Conservation (phyloP, 2,888 invertebrate genomes). For the Strigamia crassipes region DNA sequence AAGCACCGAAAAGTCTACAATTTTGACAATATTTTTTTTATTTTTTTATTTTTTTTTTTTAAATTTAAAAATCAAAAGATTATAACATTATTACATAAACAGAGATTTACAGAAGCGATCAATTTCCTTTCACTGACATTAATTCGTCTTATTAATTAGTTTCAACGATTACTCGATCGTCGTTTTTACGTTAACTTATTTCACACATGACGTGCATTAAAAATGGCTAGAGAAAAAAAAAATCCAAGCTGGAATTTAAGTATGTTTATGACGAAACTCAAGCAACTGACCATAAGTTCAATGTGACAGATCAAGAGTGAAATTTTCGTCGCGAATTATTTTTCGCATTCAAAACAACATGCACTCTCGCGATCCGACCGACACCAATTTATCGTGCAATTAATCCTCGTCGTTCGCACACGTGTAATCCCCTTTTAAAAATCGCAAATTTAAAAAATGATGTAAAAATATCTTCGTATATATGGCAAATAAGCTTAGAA, state of each 20-base stretch:
- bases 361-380: background rate
- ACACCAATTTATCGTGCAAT: background rate
- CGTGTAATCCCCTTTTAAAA: background rate
- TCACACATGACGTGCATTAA: constrained; percentile 7
- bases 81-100: background rate
- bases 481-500: background rate
- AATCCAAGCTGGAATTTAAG: constrained; percentile 6
- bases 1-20: background rate
- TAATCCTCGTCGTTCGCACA: background rate
- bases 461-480: background rate
- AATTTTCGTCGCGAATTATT: constrained; percentile 13
- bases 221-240: background rate
- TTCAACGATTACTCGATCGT: background rate
- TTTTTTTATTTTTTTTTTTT: too few relatives aligned
- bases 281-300: constrained; percentile 31
- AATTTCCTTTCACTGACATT: background rate
- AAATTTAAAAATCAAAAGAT: too few relatives aligned
- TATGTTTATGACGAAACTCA: constrained; percentile 32
- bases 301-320: constrained; percentile 1
- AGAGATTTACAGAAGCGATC: background rate
- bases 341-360: background rate
- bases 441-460: background rate
- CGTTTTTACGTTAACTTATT: background rate
- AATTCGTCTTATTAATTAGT: background rate
- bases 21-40: background rate